These are phyloP conservation scores for Acronicta aceris DNA, from an alignment of 2,888 invertebrate species.

Conservation along the genomic window DNA sequence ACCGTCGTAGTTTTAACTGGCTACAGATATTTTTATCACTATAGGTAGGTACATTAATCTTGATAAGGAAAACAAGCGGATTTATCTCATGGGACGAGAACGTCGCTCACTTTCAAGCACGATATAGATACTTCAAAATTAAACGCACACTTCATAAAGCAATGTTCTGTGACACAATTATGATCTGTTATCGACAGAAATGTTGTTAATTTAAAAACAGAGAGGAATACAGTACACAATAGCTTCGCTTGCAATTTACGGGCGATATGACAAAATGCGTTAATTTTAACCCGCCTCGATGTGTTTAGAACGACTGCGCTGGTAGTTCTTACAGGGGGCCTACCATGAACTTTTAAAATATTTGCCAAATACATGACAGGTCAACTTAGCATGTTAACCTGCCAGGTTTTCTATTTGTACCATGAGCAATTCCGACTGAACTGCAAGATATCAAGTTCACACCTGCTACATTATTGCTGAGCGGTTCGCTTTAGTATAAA, in stretches of 20 bases:
- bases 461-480: no score
- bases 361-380: no score
- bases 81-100: slow-evolving; percentile 71
- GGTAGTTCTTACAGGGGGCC: slow-evolving; percentile 26
- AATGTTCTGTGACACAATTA: slow-evolving; percentile 10
- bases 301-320: slow-evolving; percentile 26
- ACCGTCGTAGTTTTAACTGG: slow-evolving; percentile 69
- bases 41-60: slow-evolving; percentile 74
- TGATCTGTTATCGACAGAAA: slow-evolving; percentile 2
- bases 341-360: no score
- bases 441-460: no score
- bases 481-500: no score
- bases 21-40: slow-evolving; percentile 83
- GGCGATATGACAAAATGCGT: slow-evolving; percentile 49
- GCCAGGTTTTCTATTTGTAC: no score
- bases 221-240: slow-evolving; percentile 36
- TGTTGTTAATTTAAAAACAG: slow-evolving; percentile 6
- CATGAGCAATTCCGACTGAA: no score
- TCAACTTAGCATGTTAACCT: no score
- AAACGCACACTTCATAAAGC: slow-evolving; percentile 11
- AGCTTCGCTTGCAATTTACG: slow-evolving; percentile 39
- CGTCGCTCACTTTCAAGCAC: slow-evolving; percentile 44
- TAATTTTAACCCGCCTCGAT: slow-evolving; percentile 46
- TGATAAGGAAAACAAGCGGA: slow-evolving; percentile 85
- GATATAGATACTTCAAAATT: slow-evolving; percentile 38